These are phyloP conservation scores for Scrobipalpa atriplicella DNA, from an alignment of 2,888 invertebrate species.

Conservation along the genomic window DNA sequence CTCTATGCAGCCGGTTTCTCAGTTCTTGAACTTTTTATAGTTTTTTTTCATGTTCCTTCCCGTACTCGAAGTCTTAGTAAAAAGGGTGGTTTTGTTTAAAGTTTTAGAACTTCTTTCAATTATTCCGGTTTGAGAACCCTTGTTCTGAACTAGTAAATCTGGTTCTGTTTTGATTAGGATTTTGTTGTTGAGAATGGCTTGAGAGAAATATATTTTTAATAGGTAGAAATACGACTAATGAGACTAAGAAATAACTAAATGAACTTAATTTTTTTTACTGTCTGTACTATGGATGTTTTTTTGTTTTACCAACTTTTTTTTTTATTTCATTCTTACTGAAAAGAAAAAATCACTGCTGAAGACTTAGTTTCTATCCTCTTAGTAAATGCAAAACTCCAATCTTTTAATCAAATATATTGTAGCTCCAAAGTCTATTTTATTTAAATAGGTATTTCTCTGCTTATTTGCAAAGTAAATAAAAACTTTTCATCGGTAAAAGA, in stretches of 20 bases:
- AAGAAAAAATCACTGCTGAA: too few species aligned
- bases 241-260: too few species aligned
- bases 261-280: too few species aligned
- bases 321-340: too few species aligned
- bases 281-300: too few species aligned
- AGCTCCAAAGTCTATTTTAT: too few species aligned
- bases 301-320: too few species aligned
- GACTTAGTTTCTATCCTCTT: too few species aligned
- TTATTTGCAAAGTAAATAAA: neutral
- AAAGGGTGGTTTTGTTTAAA: slow-evolving; percentile 24
- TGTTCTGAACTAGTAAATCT: neutral
- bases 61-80: slow-evolving; percentile 21
- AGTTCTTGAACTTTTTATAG: slow-evolving; percentile 29
- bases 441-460: too few species aligned
- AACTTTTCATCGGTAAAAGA: neutral
- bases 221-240: too few species aligned
- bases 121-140: slow-evolving; percentile 22
- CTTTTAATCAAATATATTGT: neutral
- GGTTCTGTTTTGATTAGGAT: slow-evolving; percentile 20
- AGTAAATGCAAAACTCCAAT: too few species aligned
- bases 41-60: slow-evolving; percentile 23
- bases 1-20: slow-evolving; percentile 28
- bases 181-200: neutral
- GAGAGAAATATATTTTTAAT: neutral
- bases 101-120: slow-evolving; percentile 25